Percentiles rank a stretch among this genome's conserved stretches.
Evolutionary conservation across 2,797 vertebrate genomes (phyloP).

Genomic region (Telmatherina bonti): DNA sequence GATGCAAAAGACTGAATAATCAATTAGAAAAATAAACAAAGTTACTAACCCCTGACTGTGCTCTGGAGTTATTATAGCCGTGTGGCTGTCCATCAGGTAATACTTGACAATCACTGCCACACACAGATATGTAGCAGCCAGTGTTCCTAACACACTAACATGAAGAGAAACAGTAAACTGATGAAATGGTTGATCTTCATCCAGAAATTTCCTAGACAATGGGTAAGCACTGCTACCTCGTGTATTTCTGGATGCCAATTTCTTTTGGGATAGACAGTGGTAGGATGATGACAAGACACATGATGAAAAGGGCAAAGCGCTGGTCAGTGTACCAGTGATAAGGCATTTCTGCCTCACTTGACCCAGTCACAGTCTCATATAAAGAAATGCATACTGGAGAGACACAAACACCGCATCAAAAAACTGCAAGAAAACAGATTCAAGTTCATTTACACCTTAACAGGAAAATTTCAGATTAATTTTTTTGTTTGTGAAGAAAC

Average conservation of each 20-base stretch:
- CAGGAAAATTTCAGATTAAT: neutral
- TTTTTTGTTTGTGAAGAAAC: slow-evolving; percentile 6
- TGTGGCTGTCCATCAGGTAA: slow-evolving; percentile 80
- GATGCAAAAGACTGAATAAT: slow-evolving; percentile 6
- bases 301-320: slow-evolving; percentile 80
- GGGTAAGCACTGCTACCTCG: slow-evolving; percentile 71
- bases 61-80: slow-evolving; percentile 39
- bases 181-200: neutral
- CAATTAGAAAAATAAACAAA: slow-evolving; percentile 6
- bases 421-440: neutral
- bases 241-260: slow-evolving; percentile 88
- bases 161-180: slow-evolving; percentile 16
- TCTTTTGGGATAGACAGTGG: slow-evolving; percentile 86
- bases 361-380: slow-evolving; percentile 76
- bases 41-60: slow-evolving; percentile 83
- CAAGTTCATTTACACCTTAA: slow-evolving; percentile 11
- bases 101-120: slow-evolving; percentile 89
- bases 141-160: slow-evolving; percentile 90
- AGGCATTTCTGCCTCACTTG: slow-evolving; percentile 36
- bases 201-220: neutral
- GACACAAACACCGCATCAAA: slow-evolving; percentile 8
- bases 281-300: slow-evolving; percentile 84
- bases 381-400: slow-evolving; percentile 78
- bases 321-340: slow-evolving; percentile 86
- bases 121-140: slow-evolving; percentile 93